Percentiles rank a stretch among this genome's conserved stretches.
phyloP scores from a whole-genome alignment of 2,113 vertebrate species.

The Nematolebias whitei region DNA sequence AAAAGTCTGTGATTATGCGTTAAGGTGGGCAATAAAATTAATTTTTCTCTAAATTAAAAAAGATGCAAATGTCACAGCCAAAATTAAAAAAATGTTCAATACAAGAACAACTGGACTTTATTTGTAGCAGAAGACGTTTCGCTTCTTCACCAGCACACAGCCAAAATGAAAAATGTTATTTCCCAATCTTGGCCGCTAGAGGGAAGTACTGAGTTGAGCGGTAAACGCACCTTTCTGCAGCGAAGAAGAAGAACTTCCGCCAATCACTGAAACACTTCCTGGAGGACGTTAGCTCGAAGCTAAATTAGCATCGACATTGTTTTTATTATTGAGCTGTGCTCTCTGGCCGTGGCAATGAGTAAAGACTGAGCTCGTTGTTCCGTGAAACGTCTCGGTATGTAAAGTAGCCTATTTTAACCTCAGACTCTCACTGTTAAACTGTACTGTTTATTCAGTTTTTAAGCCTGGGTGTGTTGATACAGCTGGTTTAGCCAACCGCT shows the following conservation, averaged over 20 bases:
- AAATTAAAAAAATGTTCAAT: too few relatives aligned
- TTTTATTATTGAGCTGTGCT: neutral
- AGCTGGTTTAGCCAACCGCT: slow-evolving; percentile 17
- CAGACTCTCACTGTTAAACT: neutral
- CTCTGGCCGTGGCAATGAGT: slow-evolving; percentile 38
- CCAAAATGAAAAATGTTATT: too few relatives aligned
- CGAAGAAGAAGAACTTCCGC: slow-evolving; percentile 49
- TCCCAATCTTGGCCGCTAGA: slow-evolving; percentile 6
- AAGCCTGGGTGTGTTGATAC: slow-evolving; percentile 43
- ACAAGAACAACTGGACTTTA: too few relatives aligned
- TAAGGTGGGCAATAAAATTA: too few relatives aligned
- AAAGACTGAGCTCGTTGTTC: slow-evolving; percentile 1
- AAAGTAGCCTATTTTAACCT: neutral
- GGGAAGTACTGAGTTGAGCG: slow-evolving; percentile 13
- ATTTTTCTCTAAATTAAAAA: too few relatives aligned
- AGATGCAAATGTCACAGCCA: too few relatives aligned
- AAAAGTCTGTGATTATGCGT: too few relatives aligned
- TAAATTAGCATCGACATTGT: slow-evolving; percentile 9
- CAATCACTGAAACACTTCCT: neutral
- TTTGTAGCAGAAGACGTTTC: too few relatives aligned
- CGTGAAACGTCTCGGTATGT: slow-evolving; percentile 35
- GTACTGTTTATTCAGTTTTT: neutral
- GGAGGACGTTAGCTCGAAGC: slow-evolving; percentile 25
- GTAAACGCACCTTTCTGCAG: neutral
- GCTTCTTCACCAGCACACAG: too few relatives aligned